Base-by-base conservation (phyloP, 2,888 invertebrate genomes). In the Ligdia adustata region DNA sequence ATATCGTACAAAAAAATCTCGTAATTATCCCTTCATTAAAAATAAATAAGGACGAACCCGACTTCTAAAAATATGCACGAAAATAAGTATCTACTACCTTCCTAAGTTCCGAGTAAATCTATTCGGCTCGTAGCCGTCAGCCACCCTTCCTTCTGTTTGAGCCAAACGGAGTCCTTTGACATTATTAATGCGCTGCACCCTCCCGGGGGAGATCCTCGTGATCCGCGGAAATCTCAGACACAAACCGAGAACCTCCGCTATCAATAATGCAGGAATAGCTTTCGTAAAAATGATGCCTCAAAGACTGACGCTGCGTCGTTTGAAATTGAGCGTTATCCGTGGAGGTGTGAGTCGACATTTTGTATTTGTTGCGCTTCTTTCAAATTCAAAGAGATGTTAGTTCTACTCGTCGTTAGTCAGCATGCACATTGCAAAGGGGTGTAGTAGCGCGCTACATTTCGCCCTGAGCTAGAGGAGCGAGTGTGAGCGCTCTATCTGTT, bases 251-350 rank as follows among this genome's bases (percentile, higher is more conserved):
- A 70, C 62, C 57, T 56, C 54, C 57, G 49, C 54, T 62, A 71
- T 72, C 66, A 74, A 70, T 72, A 67, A 73, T 72, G 61, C 64
- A 72, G 24, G 58, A 56, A 60, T 64, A 67, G 58, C 56, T 56
- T 60, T 60, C 52, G 28, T 56, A 57, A 62, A 62, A 70, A 68
- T 63, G 55, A 66, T 62, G 55, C 54, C 57, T 57, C 56, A 57
- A 60, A 61, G 49, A 32, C 40, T 18, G 24, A 31, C 31, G 33
- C 40, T 16, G 2, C 13, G 9, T 33, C 46, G 20, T 33, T 24
- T 41, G 18, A 57, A 53, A 55, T 22, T 13, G 31, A 9, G 42
- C 54, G 13, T 38, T 63, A 59, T 55, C 28, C 26, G 38, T 11
- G 15, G 6, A 5, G 26, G 11, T 31, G 14, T 40, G 32, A 22